Evolutionary conservation across 2,888 invertebrate genomes (phyloP).

Genomic region (Epinotia ramella): DNA sequence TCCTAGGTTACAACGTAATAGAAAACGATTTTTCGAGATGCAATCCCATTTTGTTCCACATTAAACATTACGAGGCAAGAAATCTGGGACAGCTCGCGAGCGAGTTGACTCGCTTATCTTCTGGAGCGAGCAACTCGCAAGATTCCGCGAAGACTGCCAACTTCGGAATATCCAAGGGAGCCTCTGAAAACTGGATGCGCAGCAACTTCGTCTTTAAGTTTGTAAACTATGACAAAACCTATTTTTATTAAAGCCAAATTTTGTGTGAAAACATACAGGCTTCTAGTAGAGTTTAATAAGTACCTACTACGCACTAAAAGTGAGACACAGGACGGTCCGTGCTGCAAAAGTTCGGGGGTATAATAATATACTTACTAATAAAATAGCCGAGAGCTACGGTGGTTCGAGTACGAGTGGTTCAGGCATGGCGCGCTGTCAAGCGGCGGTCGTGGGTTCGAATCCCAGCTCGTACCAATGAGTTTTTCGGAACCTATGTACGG

Average conservation of each 20-base stretch:
- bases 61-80: not conserved
- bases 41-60: not conserved
- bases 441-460: too few relatives aligned
- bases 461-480: too few relatives aligned
- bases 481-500: too few relatives aligned
- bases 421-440: too few relatives aligned
- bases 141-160: not conserved
- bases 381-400: too few relatives aligned
- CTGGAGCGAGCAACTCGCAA: constrained; percentile 4
- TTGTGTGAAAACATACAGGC: too few relatives aligned
- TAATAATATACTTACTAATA: too few relatives aligned
- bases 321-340: too few relatives aligned
- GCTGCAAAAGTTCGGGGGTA: too few relatives aligned
- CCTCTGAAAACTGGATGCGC: constrained; percentile 14
- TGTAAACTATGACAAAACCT: not conserved
- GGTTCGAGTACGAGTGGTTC: too few relatives aligned
- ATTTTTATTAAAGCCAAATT: not conserved
- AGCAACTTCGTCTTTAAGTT: constrained; percentile 1
- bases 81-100: constrained; percentile 6
- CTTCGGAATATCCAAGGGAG: not conserved
- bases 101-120: constrained; percentile 13
- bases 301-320: too few relatives aligned
- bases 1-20: not conserved
- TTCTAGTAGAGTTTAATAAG: too few relatives aligned
- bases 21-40: not conserved